A percentile compares a stretch with the other conserved stretches of the same genome.
Evolutionary conservation across 2,888 invertebrate species (phyloP).

Genomic region (Oscheius myriophilus): DNA sequence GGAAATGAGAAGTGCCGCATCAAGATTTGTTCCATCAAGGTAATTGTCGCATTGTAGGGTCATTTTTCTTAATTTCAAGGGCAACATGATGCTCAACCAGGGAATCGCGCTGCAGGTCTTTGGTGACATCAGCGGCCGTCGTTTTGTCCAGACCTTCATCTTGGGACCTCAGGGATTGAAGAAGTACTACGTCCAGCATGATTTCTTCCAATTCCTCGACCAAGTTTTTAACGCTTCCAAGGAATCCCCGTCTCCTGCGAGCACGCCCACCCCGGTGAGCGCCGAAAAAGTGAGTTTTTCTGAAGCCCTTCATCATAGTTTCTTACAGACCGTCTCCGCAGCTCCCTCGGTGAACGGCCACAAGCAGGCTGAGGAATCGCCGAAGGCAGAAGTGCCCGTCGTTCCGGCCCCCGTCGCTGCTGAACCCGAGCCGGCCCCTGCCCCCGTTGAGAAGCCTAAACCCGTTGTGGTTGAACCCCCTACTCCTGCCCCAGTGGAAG

Average conservation of each 20-base stretch:
- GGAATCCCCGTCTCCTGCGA: neutral
- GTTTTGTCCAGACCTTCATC: constrained; percentile 52
- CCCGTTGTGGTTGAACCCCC: neutral
- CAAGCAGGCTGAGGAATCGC: neutral
- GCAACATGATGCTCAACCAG: constrained; percentile 16
- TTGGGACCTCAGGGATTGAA: constrained; percentile 52
- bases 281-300: neutral
- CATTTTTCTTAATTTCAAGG: neutral
- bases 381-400: neutral
- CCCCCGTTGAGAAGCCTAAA: constrained; percentile 7
- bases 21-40: constrained; percentile 42
- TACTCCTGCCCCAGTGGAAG: neutral
- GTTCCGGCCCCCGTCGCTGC: neutral
- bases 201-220: constrained; percentile 47
- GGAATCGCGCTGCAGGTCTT: constrained; percentile 41
- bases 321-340: constrained; percentile 1
- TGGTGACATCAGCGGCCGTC: constrained; percentile 40
- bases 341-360: constrained; percentile 12
- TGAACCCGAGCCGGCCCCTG: neutral
- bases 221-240: constrained; percentile 20
- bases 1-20: constrained; percentile 32
- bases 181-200: constrained; percentile 54
- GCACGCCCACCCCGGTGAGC: neutral
- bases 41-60: neutral
- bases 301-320: too few species aligned